Percentiles rank a stretch among this genome's conserved stretches.
Evolutionary conservation across 2,113 vertebrate genomes (phyloP).

Genomic region (Ceratotherium simum): DNA sequence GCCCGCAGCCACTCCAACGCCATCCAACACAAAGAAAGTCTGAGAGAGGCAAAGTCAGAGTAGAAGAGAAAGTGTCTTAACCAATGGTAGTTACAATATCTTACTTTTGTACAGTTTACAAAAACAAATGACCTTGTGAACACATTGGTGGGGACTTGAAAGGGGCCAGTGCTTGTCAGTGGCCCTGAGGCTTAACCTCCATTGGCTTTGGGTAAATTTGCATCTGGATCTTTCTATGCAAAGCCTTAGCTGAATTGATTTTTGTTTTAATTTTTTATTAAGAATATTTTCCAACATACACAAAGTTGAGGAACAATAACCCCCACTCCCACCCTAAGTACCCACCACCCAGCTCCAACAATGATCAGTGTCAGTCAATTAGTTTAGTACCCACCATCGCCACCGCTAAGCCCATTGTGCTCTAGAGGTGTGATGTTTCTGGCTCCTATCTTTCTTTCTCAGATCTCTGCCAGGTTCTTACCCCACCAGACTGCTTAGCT

Average conservation of each 20-base stretch:
- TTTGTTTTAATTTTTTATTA: neutral
- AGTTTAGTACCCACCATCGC: neutral
- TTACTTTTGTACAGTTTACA: neutral
- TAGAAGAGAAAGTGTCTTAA: neutral
- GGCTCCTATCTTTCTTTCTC: neutral
- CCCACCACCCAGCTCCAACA: neutral
- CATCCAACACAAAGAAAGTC: neutral
- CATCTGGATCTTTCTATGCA: neutral
- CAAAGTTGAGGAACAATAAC: neutral
- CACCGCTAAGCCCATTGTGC: neutral
- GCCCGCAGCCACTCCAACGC: neutral
- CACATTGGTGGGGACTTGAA: neutral
- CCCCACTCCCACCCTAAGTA: neutral
- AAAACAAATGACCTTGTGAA: neutral
- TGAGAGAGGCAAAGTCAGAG: neutral
- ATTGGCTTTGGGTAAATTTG: neutral
- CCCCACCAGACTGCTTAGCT: neutral
- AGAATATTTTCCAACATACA: slow-evolving; percentile 11
- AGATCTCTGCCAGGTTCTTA: neutral
- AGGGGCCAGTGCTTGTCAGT: neutral
- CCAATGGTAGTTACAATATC: neutral
- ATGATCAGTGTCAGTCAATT: neutral
- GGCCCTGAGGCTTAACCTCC: neutral
- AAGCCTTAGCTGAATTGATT: neutral
- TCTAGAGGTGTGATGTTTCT: neutral